Conservation (phyloP, 1,140 invertebrate species). For the Cataglyphis hispanica region DNA sequence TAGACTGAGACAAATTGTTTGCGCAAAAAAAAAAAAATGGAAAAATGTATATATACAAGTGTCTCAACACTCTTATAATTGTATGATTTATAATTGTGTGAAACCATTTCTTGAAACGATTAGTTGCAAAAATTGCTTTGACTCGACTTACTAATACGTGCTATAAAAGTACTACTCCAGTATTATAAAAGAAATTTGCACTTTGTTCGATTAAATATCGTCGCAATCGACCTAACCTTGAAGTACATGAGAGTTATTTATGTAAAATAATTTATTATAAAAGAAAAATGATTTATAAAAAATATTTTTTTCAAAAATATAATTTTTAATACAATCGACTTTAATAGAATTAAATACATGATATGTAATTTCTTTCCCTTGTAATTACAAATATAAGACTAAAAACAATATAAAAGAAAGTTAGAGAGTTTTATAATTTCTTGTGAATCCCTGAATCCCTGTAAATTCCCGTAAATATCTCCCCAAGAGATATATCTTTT, state of each 20-base stretch:
- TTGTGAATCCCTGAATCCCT: background rate
- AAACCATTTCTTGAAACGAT: background rate
- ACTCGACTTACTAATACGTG: background rate
- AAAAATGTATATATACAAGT: background rate
- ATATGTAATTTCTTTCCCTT: background rate
- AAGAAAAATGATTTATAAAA: no score
- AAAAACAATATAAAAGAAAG: background rate
- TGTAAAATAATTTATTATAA: background rate
- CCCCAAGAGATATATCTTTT: background rate
- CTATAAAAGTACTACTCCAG: no score
- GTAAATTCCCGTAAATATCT: background rate
- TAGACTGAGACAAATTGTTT: background rate
- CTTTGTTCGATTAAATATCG: background rate
- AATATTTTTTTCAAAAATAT: no score
- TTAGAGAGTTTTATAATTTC: background rate
- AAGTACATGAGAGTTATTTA: background rate
- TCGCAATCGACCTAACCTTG: background rate
- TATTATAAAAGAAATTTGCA: slow-evolving; percentile 12
- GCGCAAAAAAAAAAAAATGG: background rate
- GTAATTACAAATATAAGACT: background rate
- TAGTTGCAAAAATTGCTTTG: background rate
- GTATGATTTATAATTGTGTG: background rate
- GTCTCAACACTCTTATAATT: background rate
- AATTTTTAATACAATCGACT: no score
- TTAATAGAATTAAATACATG: background rate